Evolutionary conservation across 2,888 invertebrate genomes (phyloP).

Genomic region (Aethes cnicana): DNA sequence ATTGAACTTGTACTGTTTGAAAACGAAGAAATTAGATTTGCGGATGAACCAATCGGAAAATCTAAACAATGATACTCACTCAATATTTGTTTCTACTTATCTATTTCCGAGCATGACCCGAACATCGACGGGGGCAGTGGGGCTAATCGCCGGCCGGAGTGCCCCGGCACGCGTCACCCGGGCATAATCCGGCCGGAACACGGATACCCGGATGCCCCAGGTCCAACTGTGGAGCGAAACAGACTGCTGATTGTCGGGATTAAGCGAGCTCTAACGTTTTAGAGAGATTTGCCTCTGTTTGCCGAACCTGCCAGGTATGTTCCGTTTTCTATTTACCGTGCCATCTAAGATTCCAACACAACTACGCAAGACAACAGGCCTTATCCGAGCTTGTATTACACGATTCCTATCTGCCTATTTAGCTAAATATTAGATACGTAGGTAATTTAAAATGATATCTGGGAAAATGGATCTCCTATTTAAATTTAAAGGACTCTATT

Average conservation of each 20-base stretch:
- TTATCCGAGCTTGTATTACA: too few relatives aligned
- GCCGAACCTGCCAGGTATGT: slow-evolving; percentile 28
- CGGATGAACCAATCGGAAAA: slow-evolving; percentile 22
- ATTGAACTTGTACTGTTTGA: background rate
- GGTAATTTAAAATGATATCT: too few relatives aligned
- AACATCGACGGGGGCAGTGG: slow-evolving; percentile 59
- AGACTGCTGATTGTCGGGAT: slow-evolving; percentile 72
- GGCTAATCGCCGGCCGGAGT: slow-evolving; percentile 68
- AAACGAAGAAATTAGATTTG: slow-evolving; percentile 8
- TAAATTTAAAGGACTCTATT: too few relatives aligned
- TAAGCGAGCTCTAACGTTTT: slow-evolving; percentile 55
- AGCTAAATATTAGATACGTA: too few relatives aligned
- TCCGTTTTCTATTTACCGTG: background rate
- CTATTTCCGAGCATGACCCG: slow-evolving; percentile 54
- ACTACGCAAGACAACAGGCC: too few relatives aligned
- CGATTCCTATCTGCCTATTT: too few relatives aligned
- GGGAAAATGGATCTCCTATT: too few relatives aligned
- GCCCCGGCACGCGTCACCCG: slow-evolving; percentile 72
- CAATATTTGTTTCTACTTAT: slow-evolving; percentile 62
- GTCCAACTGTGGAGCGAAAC: slow-evolving; percentile 70
- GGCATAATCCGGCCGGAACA: slow-evolving; percentile 56
- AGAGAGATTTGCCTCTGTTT: slow-evolving; percentile 52
- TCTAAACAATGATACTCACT: slow-evolving; percentile 35
- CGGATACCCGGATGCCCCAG: slow-evolving; percentile 46
- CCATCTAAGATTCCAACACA: too few relatives aligned